Evolutionary conservation across 2,113 vertebrate species (phyloP), one percentile per base, ranked within the genome.

Genomic region (Gobio gobio): DNA sequence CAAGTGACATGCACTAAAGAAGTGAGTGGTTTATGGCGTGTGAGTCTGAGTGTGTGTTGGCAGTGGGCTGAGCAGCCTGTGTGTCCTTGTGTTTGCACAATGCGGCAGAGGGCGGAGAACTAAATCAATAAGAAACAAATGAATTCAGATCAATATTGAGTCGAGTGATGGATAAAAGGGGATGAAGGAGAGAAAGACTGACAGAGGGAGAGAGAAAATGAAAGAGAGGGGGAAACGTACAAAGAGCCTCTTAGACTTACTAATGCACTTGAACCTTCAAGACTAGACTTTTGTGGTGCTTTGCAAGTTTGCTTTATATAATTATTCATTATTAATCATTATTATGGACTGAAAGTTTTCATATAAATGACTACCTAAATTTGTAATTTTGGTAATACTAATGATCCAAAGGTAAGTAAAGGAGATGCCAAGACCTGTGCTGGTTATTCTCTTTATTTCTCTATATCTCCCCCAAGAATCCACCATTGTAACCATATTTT

Each of bases 51-150:
- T 85, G 78, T 24, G 70, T 79, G 73, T 43, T 10, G 40, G 82
- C 54, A 79, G 59, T 63, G 36, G 75, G 14, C 64, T 58, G 83
- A 51, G 89, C 89, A 83, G 51, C 40, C 64, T 56, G 84, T 83
- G 88, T 93, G 92, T 92, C 88, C 89, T 91, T 89, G 92, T 93
- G 92, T 92, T 93, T 93, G 93, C 86, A 92, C 93, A 91, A 92
- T 94, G 94, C 93, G 90, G 93, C 93, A 94, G 87, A 94, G 92
- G 88, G 92, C 90, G 92, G 93, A 93, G 92, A 90, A 90, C 90
- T 85, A 80, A 92, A 94, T 94, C 94, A 89, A 94, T 94, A 93
- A 86, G 88, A 92, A 93, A 93, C 92, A 93, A 94, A 94, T 93
- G 86, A 94, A 94, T 94, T 93, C 90, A 86, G 92, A 93, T 93